These are phyloP conservation scores for Conus ventricosus DNA, from an alignment of 1,140 invertebrate species.

Conservation along the genomic window DNA sequence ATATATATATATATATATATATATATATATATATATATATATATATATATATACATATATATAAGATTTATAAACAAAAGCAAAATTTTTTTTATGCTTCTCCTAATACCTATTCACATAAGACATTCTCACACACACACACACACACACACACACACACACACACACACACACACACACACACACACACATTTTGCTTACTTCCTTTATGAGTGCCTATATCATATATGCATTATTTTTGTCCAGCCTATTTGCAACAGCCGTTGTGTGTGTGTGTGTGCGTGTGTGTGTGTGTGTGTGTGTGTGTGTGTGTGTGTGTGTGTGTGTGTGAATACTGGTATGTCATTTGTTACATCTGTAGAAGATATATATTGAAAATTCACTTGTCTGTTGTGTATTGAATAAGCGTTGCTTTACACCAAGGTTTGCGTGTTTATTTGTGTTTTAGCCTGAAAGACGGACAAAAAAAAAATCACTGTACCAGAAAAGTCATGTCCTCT, in stretches of 20 bases:
- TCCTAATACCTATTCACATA: background rate
- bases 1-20: background rate
- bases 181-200: too few species aligned
- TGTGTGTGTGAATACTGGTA: too few species aligned
- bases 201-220: too few species aligned
- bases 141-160: too few species aligned
- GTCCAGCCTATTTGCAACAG: too few species aligned
- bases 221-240: too few species aligned
- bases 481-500: background rate
- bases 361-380: background rate
- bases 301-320: too few species aligned
- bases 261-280: too few species aligned
- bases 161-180: too few species aligned
- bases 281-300: too few species aligned
- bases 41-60: background rate
- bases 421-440: background rate
- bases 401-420: too few species aligned
- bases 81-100: background rate
- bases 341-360: background rate
- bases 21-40: background rate
- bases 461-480: background rate
- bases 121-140: background rate
- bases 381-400: background rate
- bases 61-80: background rate
- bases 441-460: background rate